A percentile compares a stretch with the other conserved stretches of the same genome.
These are phyloP conservation scores for Antheraea mylitta DNA, from an alignment of 1,140 invertebrate genomes.

Conservation along the genomic window DNA sequence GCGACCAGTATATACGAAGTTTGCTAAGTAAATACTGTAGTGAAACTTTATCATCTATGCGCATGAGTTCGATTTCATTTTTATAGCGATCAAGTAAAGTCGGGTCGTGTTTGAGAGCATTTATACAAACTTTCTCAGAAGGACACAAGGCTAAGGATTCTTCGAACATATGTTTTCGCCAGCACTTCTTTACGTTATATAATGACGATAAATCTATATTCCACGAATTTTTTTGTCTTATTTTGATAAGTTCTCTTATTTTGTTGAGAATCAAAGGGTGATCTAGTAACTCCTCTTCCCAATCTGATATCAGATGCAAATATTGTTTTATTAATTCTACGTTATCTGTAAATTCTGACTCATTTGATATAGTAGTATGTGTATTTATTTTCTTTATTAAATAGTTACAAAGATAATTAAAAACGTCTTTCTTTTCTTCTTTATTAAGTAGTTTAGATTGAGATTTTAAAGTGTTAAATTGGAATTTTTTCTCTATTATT, in stretches of 20 bases:
- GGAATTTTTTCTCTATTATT: conserved; percentile 38
- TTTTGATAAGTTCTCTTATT: conserved; percentile 41
- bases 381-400: conserved; percentile 29
- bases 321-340: conserved; percentile 20
- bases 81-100: conserved; percentile 35
- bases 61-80: conserved; percentile 27
- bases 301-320: conserved; percentile 43
- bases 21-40: conserved; percentile 39
- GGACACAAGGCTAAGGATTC: conserved; percentile 42
- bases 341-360: conserved; percentile 20
- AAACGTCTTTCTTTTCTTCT: conserved; percentile 41
- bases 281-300: conserved; percentile 42
- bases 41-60: conserved; percentile 29
- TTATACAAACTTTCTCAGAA: conserved; percentile 43
- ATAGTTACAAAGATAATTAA: conserved; percentile 42
- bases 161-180: conserved; percentile 49
- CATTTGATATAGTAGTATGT: conserved; percentile 25
- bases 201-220: conserved; percentile 31
- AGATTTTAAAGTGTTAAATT: conserved; percentile 38
- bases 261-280: conserved; percentile 39
- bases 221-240: conserved; percentile 41
- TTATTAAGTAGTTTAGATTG: conserved; percentile 35
- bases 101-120: conserved; percentile 56
- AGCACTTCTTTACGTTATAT: conserved; percentile 50
- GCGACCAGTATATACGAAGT: conserved; percentile 51